Evolutionary conservation across 2,113 vertebrate species (phyloP).

Genomic region (Gnathonemus longibarbis): DNA sequence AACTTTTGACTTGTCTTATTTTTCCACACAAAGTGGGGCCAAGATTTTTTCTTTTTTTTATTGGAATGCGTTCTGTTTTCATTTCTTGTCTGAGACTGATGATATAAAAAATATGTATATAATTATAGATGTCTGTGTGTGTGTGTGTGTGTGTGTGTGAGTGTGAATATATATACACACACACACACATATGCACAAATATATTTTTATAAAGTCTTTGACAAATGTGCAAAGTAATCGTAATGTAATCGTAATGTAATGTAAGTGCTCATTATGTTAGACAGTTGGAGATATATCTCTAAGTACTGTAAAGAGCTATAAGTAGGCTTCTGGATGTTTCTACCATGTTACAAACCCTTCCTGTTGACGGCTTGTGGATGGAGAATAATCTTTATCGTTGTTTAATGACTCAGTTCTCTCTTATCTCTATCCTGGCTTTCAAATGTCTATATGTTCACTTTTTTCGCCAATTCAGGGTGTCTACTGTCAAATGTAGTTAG

Average conservation of each 20-base stretch:
- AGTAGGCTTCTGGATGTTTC: background rate
- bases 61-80: background rate
- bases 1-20: too few species aligned
- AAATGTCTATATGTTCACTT: slow-evolving; percentile 50
- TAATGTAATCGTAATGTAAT: too few species aligned
- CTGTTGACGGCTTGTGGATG: slow-evolving; percentile 42
- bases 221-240: background rate
- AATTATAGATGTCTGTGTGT: background rate
- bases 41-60: background rate
- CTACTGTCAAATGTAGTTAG: background rate
- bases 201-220: background rate
- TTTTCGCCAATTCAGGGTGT: background rate
- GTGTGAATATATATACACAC: too few species aligned
- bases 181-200: too few species aligned
- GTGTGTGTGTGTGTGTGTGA: background rate
- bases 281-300: background rate
- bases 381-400: slow-evolving; percentile 49
- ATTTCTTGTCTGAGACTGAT: background rate
- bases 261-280: background rate
- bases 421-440: slow-evolving; percentile 43
- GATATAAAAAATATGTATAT: background rate
- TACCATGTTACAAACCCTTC: background rate
- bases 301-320: background rate
- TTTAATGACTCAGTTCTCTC: slow-evolving; percentile 44
- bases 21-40: background rate